Conservation (phyloP, 2,888 invertebrate genomes). For the Gryllus longicercus region DNA sequence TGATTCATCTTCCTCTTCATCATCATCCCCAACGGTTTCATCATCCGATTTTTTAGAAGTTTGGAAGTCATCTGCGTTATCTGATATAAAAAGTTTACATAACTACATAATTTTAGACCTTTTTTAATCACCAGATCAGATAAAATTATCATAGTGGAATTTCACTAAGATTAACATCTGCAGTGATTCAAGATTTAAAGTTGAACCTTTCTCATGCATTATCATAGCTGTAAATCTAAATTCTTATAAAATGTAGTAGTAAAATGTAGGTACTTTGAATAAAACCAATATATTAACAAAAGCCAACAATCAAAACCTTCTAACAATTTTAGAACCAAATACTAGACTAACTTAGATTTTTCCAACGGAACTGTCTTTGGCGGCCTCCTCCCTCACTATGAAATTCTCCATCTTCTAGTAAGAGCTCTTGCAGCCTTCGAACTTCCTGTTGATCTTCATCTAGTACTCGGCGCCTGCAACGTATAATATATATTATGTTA, state of each 20-base stretch:
- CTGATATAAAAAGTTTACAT: constrained; percentile 34
- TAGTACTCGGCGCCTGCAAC: constrained; percentile 67
- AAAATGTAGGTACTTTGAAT: not conserved
- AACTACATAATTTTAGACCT: not conserved
- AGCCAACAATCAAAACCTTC: not conserved
- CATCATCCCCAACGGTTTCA: constrained; percentile 58
- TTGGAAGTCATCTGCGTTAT: constrained; percentile 39
- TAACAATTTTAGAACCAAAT: constrained; percentile 30
- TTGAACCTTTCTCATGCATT: no score
- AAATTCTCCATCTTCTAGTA: constrained; percentile 86
- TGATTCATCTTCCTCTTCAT: constrained; percentile 70
- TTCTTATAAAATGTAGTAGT: not conserved
- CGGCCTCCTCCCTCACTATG: constrained; percentile 71
- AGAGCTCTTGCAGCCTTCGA: constrained; percentile 75
- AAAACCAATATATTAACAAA: not conserved
- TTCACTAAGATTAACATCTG: no score
- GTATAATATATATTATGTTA: no score
- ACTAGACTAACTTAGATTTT: constrained; percentile 61
- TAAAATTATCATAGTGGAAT: no score
- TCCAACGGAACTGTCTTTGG: constrained; percentile 82
- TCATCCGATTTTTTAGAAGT: constrained; percentile 41
- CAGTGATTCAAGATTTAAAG: no score
- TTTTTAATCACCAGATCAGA: not conserved
- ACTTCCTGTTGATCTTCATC: constrained; percentile 88
- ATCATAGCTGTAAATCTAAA: no score